These are phyloP conservation scores for Nemopilema nomurai DNA, from an alignment of 30 jellyfish, hydroid and myxozoan species.

Conservation along the genomic window DNA sequence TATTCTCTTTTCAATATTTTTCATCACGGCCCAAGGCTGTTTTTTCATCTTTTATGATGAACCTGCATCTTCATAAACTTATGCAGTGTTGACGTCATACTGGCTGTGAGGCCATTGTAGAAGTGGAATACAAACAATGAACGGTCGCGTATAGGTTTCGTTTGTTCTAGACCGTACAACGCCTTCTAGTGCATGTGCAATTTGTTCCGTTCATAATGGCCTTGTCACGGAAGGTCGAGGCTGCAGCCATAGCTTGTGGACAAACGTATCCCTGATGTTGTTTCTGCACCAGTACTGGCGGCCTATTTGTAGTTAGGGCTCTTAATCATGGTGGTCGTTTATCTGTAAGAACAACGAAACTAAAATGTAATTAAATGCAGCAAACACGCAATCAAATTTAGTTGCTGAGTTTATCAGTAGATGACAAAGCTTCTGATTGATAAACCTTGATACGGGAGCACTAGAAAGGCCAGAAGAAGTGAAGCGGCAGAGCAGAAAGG, in stretches of 20 bases:
- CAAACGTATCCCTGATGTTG: neutral
- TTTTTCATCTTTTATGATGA: too few relatives aligned
- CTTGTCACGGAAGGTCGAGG: neutral
- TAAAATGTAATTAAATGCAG: neutral
- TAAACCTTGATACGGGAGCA: neutral
- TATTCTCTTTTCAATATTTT: too few relatives aligned
- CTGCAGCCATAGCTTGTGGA: too few relatives aligned
- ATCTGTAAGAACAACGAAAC: neutral
- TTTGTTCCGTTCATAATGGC: neutral
- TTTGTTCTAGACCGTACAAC: neutral
- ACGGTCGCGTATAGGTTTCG: neutral
- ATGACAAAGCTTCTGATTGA: neutral
- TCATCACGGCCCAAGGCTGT: too few relatives aligned
- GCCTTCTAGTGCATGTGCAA: neutral
- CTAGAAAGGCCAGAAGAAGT: too few relatives aligned
- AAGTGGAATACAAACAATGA: neutral
- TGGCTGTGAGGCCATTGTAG: neutral
- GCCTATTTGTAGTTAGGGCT: neutral
- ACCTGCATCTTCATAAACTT: too few relatives aligned
- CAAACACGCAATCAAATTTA: neutral
- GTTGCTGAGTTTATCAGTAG: neutral
- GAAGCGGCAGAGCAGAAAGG: too few relatives aligned
- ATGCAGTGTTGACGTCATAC: too few relatives aligned
- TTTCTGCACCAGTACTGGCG: neutral
- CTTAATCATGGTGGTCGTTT: neutral